Conservation (phyloP, 1,140 invertebrate species). For the Drosophila subpulchrella region DNA sequence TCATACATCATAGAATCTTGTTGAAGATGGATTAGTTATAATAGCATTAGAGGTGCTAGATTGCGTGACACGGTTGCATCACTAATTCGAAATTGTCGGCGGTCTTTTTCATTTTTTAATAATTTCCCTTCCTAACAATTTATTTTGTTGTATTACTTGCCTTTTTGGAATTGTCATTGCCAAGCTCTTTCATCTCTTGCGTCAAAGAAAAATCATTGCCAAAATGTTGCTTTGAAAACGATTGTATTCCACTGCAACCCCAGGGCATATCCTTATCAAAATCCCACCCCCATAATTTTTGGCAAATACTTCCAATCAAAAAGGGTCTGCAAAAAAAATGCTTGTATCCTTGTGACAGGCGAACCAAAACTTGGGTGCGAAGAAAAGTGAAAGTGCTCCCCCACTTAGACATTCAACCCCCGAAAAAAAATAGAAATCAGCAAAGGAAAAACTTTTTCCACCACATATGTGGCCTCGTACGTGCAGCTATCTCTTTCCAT, state of each 20-base stretch:
- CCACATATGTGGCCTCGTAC: conserved; percentile 29
- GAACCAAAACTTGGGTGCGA: conserved; percentile 56
- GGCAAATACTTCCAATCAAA: conserved; percentile 70
- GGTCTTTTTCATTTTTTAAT: not conserved
- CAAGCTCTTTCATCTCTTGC: conserved; percentile 47
- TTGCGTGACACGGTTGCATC: not conserved
- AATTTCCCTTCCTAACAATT: conserved; percentile 14
- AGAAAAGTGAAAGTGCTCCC: conserved; percentile 75
- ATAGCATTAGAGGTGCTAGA: not conserved
- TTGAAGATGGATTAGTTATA: conserved; percentile 5
- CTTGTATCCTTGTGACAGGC: conserved; percentile 60
- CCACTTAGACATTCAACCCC: conserved; percentile 59
- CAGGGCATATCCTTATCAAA: conserved; percentile 47
- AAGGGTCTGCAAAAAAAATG: conserved; percentile 34
- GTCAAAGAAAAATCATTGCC: conserved; percentile 71
- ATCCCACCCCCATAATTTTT: conserved; percentile 11
- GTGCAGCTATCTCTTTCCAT: conserved; percentile 35
- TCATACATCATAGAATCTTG: conserved; percentile 3
- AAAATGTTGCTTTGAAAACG: conserved; percentile 70
- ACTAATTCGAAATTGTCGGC: not conserved
- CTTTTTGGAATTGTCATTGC: conserved; percentile 46
- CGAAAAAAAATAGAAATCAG: conserved; percentile 24
- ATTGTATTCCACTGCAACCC: conserved; percentile 51
- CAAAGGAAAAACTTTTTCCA: conserved; percentile 29
- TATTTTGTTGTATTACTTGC: conserved; percentile 49